These are phyloP conservation scores for Amniataba percoides DNA, from an alignment of 2,797 vertebrate species.

Conservation along the genomic window DNA sequence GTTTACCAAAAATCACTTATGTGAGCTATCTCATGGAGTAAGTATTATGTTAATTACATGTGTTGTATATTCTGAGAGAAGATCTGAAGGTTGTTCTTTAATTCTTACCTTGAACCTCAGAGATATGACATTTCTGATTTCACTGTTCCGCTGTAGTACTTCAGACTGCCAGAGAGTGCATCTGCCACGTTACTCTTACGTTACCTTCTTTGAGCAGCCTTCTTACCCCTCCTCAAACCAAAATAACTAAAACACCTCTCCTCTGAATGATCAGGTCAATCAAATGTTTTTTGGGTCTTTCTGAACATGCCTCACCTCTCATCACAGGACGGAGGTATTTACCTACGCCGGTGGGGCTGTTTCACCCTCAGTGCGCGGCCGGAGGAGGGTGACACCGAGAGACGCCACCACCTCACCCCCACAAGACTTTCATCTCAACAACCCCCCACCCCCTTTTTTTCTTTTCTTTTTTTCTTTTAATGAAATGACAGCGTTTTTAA, in stretches of 20 bases:
- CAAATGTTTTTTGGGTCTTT: too few relatives aligned
- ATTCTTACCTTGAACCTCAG: neutral
- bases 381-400: neutral
- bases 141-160: neutral
- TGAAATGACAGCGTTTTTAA: constrained; percentile 14
- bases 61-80: neutral
- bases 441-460: too few relatives aligned
- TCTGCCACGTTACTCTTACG: neutral
- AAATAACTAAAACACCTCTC: neutral
- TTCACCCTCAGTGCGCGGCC: neutral
- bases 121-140: neutral
- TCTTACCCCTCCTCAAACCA: neutral
- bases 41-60: neutral
- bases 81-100: neutral
- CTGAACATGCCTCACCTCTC: neutral
- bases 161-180: neutral
- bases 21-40: neutral
- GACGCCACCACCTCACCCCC: accelerated
- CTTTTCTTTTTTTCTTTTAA: neutral
- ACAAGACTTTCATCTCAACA: too few relatives aligned
- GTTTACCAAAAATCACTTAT: too few relatives aligned
- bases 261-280: neutral
- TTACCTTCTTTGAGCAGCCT: neutral
- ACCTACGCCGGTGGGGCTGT: neutral
- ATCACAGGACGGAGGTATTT: neutral